Base-by-base conservation (phyloP, 2,113 vertebrate species). In the Suricata suricatta region DNA sequence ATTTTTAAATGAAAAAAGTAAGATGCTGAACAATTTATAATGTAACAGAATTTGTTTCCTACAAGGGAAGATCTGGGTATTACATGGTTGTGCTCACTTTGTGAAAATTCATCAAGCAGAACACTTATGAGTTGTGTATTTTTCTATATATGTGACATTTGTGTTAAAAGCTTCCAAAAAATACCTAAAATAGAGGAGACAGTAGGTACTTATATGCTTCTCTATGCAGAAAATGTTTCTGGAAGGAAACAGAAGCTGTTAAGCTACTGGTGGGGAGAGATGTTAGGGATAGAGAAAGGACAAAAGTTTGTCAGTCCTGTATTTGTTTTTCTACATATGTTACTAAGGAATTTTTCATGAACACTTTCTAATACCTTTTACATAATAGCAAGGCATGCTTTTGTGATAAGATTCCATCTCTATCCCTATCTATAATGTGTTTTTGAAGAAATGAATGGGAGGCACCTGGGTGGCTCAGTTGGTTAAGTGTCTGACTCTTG, bases 371-470 rank as follows among this genome's bases (percentile, higher is more conserved):
- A 57, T 50, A 38, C 17, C 8, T 54, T 88, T 93, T 82, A 92
- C 92, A 41, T 80, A 15, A 74, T 74, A 89, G 31, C 47, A 90
- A 33, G 27, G 21, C 80, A 80, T 25, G 31, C 31, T 72, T 66
- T 88, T 72, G 23, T 90, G 35, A 19, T 44, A 60, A n/a, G 23
- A 76, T 60, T 87, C 47, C 14, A 29, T 16, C 33, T 66, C 2
- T 47, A 3, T 23, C 44, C 69, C 13, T 79, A 7, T 93, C 3
- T 16, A 41, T 87, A 3, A 15, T 69, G 21, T 60, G 27, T 95
- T 92, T 85, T 21, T 64, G n/a, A 79, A 92, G 50, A 91, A 88
- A 92, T 83, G 31, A 93, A 63, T 38, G n/a, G 27, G 57, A 60
- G 86, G 29, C 27, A 31, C 27, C 27, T 29, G 63, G 27, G 27